Conservation (phyloP, 2,113 vertebrate genomes). For the Rhizomys pruinosus region DNA sequence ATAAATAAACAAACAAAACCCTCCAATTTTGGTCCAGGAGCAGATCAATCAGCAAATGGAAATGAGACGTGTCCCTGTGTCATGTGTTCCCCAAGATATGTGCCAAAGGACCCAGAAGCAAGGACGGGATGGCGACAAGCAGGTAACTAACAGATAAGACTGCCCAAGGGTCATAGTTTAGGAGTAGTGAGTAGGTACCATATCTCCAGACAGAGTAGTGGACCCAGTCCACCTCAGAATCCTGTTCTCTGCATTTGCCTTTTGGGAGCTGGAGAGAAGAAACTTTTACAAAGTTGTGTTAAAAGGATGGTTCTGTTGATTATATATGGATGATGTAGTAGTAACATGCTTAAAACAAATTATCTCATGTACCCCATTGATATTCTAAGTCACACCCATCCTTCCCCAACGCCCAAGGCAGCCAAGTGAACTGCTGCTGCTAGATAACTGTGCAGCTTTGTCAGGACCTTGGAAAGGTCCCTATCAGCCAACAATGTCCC, state of each 20-base stretch:
- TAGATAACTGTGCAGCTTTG: neutral
- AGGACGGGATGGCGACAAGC: neutral
- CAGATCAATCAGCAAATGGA: neutral
- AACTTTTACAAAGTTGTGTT: neutral
- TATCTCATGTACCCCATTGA: neutral
- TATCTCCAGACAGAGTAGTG: neutral
- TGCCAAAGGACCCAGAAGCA: neutral
- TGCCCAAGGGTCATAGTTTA: too few species aligned
- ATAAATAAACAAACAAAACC: neutral
- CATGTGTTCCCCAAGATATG: constrained; percentile 3
- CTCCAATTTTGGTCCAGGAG: neutral
- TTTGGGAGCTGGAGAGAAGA: neutral
- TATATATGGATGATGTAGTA: neutral
- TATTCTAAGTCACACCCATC: neutral
- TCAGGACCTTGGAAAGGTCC: neutral
- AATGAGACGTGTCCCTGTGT: constrained; percentile 37
- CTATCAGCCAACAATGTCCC: neutral
- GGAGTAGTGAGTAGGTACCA: neutral
- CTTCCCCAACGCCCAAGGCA: neutral
- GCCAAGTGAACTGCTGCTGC: neutral
- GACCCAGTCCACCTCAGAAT: neutral
- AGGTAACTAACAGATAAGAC: neutral
- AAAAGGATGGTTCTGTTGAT: neutral
- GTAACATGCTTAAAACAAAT: neutral
- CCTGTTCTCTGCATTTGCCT: neutral